A percentile compares a stretch with the other conserved stretches of the same genome.
phyloP scores from a whole-genome alignment of 92 coral and sea anemone genomes.

The Paramuricea clavata region DNA sequence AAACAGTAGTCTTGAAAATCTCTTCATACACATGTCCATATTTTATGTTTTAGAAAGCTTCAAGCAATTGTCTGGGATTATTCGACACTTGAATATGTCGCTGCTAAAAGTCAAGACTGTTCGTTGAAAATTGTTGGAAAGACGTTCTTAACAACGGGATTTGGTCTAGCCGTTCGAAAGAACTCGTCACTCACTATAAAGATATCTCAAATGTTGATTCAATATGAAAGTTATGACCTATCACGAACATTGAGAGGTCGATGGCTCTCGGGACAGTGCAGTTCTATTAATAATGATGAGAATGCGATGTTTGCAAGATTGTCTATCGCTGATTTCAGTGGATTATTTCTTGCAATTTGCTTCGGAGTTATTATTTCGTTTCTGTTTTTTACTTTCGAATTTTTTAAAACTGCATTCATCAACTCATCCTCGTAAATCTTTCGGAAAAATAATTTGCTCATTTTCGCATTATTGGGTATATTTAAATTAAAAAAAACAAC shows the following conservation, averaged over 20 bases:
- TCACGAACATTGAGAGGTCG: slow-evolving; percentile 47
- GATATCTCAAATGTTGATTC: slow-evolving; percentile 57
- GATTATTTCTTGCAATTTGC: slow-evolving; percentile 59
- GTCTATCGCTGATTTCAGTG: slow-evolving; percentile 68
- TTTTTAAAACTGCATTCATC: not conserved
- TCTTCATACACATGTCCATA: not conserved
- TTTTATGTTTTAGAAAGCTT: slow-evolving; percentile 46
- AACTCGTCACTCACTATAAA: slow-evolving; percentile 63
- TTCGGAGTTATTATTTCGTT: slow-evolving; percentile 51
- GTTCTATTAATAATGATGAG: not conserved
- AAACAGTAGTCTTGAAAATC: too few species aligned
- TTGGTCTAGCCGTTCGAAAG: slow-evolving; percentile 70
- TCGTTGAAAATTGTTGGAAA: slow-evolving; percentile 67
- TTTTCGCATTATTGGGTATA: not conserved
- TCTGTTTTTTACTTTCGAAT: slow-evolving; percentile 52
- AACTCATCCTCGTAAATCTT: not conserved
- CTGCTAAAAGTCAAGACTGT: slow-evolving; percentile 59
- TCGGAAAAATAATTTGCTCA: not conserved
- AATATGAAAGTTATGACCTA: slow-evolving; percentile 53
- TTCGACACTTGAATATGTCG: slow-evolving; percentile 62
- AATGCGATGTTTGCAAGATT: slow-evolving; percentile 49
- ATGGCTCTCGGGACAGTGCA: slow-evolving; percentile 71
- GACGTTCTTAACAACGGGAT: slow-evolving; percentile 73
- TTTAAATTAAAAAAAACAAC: too few species aligned
- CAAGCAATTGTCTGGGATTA: slow-evolving; percentile 74